These are phyloP conservation scores for Muricea muricata DNA, from an alignment of 92 coral and sea anemone species.

Conservation along the genomic window DNA sequence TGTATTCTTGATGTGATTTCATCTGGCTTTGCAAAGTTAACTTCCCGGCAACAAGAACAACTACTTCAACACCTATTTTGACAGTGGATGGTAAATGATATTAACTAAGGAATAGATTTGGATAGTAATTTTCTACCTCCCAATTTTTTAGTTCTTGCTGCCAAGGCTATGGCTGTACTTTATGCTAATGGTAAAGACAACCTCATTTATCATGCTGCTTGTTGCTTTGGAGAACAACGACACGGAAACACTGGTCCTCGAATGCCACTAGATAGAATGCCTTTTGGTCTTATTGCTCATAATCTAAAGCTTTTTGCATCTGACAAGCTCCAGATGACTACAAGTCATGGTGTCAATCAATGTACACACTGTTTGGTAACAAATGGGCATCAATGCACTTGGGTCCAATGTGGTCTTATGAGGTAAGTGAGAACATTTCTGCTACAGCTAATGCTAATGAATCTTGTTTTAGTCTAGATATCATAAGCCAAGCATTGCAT, in stretches of 20 bases:
- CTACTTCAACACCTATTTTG: background rate
- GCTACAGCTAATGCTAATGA: background rate
- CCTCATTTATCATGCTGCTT: conserved; percentile 39
- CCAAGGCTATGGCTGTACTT: conserved; percentile 24
- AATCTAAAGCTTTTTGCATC: conserved; percentile 23
- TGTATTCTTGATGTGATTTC: conserved; percentile 20
- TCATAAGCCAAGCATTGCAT: background rate
- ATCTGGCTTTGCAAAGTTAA: conserved; percentile 20
- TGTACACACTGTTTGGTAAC: conserved; percentile 62
- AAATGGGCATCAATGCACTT: conserved; percentile 61
- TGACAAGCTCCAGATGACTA: conserved; percentile 42
- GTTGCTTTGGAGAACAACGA: conserved; percentile 20
- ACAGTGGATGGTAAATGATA: background rate
- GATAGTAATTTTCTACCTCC: conserved; percentile 9
- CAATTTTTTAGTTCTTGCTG: conserved; percentile 39
- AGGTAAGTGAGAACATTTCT: background rate
- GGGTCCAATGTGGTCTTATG: conserved; percentile 61
- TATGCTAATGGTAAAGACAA: conserved; percentile 31
- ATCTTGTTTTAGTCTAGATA: background rate
- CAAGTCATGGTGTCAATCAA: conserved; percentile 58
- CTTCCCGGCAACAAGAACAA: conserved; percentile 13
- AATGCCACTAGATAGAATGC: too few relatives aligned
- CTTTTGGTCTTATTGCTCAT: background rate
- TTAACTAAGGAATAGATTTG: conserved; percentile 3
- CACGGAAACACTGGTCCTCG: too few relatives aligned